Evolutionary conservation across 2,113 vertebrate genomes (phyloP), one percentile per base, ranked within the genome.

Genomic region (Pterocles burchelli): DNA sequence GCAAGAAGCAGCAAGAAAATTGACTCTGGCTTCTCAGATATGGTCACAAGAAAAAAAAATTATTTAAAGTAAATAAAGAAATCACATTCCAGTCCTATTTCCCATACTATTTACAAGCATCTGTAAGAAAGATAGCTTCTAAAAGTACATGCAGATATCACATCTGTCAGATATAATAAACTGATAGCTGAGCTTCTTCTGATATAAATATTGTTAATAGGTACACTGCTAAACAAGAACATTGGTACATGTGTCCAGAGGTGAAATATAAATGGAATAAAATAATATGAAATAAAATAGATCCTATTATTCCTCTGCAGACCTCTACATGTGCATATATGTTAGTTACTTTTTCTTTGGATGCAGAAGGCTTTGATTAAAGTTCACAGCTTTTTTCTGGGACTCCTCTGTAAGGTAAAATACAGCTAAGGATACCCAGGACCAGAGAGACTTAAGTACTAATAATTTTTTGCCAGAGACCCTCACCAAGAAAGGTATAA

Each of bases 251-350:
- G 10, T 2, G 11, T 48, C 29, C 61, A 82, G 38, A 88, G 71
- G 19, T 81, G 8, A 89, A 87, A 74, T 19, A 71, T 6, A 59
- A 82, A 59, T 28, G 20, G 12, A 93, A 49, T 59, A 67, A 81
- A 82, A 36, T 31, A 49, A 24, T 52, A 45, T 7, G 15, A 45
- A 31, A 68, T 68, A 59, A 80, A 75, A 36, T 1, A 90, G 41
- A 78, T 10, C 6, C 4, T 48, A 38, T 13, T 36, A 70, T 45
- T 77, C 28, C 22, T 36, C 46, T 65, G 33, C 28, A 87, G 51
- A 41, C 3, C 6, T 45, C 20, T 52, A 1, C 41, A 41, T 24
- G 9, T n/a, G 25, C 1, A 1, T 3, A 1, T 17, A 19, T 2
- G 4, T 28, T 68, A 41, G 41, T 20, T 75, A 36, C 19, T 76